Evolutionary conservation across 2,888 invertebrate species (phyloP).

Genomic region (Pinctada fucata): DNA sequence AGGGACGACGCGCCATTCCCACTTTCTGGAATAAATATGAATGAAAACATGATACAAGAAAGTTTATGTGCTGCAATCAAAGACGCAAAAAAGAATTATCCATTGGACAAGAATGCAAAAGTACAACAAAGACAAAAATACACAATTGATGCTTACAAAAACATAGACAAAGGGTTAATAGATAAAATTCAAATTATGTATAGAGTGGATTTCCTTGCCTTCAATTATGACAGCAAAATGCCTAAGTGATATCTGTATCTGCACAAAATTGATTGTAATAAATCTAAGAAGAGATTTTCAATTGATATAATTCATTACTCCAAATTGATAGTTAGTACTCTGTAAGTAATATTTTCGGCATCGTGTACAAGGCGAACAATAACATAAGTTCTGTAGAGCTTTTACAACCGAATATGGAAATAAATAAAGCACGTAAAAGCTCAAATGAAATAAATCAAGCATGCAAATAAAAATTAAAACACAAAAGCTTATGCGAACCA

Average conservation of each 20-base stretch:
- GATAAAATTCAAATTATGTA: not conserved
- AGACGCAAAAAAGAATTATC: not conserved
- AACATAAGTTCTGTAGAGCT: too few relatives aligned
- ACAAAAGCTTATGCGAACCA: too few relatives aligned
- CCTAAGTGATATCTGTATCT: not conserved
- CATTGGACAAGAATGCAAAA: not conserved
- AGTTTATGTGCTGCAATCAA: not conserved
- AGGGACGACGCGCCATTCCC: slow-evolving; percentile 2
- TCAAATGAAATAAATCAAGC: too few relatives aligned
- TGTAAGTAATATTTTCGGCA: too few relatives aligned
- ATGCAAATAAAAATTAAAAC: too few relatives aligned
- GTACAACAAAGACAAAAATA: not conserved
- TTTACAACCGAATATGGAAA: too few relatives aligned
- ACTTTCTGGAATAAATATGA: not conserved
- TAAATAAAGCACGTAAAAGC: too few relatives aligned
- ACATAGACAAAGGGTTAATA: not conserved
- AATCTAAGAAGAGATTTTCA: too few relatives aligned
- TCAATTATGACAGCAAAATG: slow-evolving; percentile 1
- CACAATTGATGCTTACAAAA: not conserved
- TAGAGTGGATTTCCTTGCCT: slow-evolving; percentile 15
- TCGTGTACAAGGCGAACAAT: too few relatives aligned
- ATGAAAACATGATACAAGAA: not conserved
- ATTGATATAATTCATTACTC: too few relatives aligned
- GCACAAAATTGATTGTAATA: too few relatives aligned
- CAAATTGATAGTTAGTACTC: too few relatives aligned